phyloP scores from a whole-genome alignment of 1,140 invertebrate species.

The Scylla paramamosain region DNA sequence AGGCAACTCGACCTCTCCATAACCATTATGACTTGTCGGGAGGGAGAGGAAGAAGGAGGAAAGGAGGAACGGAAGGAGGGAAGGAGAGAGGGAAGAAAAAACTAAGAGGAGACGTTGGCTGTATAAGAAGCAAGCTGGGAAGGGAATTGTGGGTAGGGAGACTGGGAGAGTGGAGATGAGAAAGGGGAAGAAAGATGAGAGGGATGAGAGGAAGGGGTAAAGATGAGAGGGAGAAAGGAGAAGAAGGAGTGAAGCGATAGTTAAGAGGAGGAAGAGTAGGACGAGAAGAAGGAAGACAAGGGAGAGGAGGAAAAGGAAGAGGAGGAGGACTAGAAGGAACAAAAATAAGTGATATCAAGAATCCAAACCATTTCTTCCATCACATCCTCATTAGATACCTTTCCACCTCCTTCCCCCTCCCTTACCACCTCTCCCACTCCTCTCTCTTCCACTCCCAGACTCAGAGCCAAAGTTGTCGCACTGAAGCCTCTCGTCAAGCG shows the following conservation, averaged over 20 bases:
- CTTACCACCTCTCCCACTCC: too few species aligned
- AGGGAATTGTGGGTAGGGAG: slow-evolving; percentile 6
- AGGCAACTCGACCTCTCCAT: slow-evolving; percentile 2
- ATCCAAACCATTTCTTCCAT: not conserved
- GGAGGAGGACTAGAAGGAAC: not conserved
- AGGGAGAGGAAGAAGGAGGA: not conserved
- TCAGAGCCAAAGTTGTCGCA: not conserved
- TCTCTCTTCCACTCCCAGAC: not conserved
- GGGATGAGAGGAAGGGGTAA: not conserved
- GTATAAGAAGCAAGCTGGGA: not conserved
- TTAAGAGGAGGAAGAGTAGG: too few species aligned
- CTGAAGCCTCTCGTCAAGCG: not conserved
- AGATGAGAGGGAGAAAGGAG: too few species aligned
- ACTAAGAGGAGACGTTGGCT: not conserved
- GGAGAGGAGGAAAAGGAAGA: not conserved
- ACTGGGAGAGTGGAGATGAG: not conserved
- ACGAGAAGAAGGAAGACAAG: not conserved
- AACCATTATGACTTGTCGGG: not conserved
- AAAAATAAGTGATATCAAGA: not conserved
- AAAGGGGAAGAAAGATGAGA: not conserved
- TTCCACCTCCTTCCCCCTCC: too few species aligned
- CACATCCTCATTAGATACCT: not conserved
- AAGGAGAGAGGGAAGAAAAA: not conserved
- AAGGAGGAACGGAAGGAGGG: not conserved
- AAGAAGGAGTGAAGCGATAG: too few species aligned